Conservation (phyloP, 2,888 invertebrate species). For the Brenthis hecate region DNA sequence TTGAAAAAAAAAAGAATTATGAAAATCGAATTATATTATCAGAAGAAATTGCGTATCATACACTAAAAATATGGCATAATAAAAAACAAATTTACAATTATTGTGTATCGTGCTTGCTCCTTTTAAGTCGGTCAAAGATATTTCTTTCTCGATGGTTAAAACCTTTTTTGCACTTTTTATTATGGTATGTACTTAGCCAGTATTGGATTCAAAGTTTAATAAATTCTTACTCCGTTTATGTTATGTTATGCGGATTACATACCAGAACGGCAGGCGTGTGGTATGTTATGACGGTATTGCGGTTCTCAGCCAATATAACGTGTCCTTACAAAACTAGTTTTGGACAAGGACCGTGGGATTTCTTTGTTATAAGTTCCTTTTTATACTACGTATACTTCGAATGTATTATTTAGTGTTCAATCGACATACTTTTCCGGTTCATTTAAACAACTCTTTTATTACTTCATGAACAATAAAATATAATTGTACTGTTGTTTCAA, state of each 20-base stretch:
- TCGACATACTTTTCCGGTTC: neutral
- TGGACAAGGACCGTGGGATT: conserved; percentile 61
- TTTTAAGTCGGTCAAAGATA: neutral
- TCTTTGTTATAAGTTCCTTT: conserved; percentile 64
- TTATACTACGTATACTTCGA: conserved; percentile 34
- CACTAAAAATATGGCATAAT: no score
- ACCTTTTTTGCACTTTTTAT: conserved; percentile 3
- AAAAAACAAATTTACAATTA: no score
- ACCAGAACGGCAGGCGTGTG: conserved; percentile 25
- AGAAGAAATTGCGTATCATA: no score
- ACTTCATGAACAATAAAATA: neutral
- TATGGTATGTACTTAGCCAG: neutral
- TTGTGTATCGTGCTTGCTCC: no score
- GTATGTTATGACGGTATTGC: conserved; percentile 32
- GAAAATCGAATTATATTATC: no score
- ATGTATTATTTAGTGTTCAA: neutral
- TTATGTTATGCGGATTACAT: conserved; percentile 36
- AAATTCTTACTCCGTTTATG: conserved; percentile 28
- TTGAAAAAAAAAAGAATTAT: no score
- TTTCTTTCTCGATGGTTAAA: neutral
- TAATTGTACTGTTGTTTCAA: no score
- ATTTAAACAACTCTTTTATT: neutral
- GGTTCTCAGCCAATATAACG: conserved; percentile 45
- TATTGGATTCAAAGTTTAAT: conserved; percentile 19
- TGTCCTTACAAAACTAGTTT: conserved; percentile 59